Evolutionary conservation across 2,888 invertebrate species (phyloP), one percentile per base, ranked within the genome.

Genomic region (Phyllotreta striolata): DNA sequence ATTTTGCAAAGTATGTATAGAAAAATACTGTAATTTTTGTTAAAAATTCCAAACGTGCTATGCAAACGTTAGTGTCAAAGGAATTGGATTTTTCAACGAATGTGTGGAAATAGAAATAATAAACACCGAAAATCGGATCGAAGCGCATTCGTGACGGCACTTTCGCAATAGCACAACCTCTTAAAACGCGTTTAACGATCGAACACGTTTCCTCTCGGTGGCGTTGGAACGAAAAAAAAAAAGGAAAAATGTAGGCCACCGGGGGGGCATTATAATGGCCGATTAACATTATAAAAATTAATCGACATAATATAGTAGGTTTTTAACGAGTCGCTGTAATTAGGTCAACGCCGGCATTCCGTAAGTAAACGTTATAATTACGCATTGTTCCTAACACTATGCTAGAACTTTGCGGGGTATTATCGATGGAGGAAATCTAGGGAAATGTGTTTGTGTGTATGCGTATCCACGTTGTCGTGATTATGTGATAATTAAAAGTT

Each of bases 281-380:
- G 62, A 67, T 67, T 67, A 65, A 51, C 54, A 64, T 64, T 67
- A 67, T 63, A 67, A 65, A 24, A 67, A 67, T 67, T 67, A 67
- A 64, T 67, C 64, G 52, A 38, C 9, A 39, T 52, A 38, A 39
- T 52, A 39, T 52, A 38, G 52, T 52, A 52, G 52, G 52, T 34
- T 38, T 52, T 52, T 55, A 55, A 55, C 43, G 55, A 55, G 55
- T 43, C 35, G 35, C 13, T 43, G 39, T 46, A 64, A 64, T 64
- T 63, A 57, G 64, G 67, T 64, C 67, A 64, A 59, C 62, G 47
- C 24, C 14, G 55, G 60, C 57, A 63, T 64, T 57, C 60, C 60
- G 62, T 57, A 24, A 24, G 24, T 24, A 24, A 60, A 62, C 64
- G 59, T 62, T 62, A 67, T 63, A 60, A 63, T 58, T 63, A 34